Base-by-base conservation (phyloP, 2,888 invertebrate genomes). In the Rapana venosa region DNA sequence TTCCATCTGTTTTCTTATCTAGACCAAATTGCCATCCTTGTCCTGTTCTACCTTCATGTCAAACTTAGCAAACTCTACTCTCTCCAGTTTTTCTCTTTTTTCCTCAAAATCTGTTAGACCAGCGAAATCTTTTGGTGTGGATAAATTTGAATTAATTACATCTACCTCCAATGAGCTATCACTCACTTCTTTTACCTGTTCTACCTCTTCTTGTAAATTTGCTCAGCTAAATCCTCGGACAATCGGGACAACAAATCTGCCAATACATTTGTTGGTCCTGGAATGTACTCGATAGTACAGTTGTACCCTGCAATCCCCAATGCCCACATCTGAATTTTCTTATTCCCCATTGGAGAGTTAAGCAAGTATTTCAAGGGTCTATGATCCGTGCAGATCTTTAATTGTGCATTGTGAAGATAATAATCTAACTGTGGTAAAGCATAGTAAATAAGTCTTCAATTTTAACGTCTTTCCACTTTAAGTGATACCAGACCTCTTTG, bases 261-360 rank as follows among this genome's bases (percentile, higher is more conserved):
- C 30, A 85, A 58, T 0, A 88, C 83, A 61, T 92, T 92, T n/a
- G 66, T 61, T n/a, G 81, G 36, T 1, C 91, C 91, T 17, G 84
- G 58, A 0, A 91, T 87, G 30, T 90, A 92, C n/a, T 90, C 90
- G 11, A 90, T 90, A 26, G 56, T 85, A 81, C 91, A 92, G 81
- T 91, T 92, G 81, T 92, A 92, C n/a, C 90, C 90, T 20, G 87
- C 20, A 17, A 92, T 91, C 0, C 79, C 79, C 61, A 91, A 32
- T 4, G 92, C 91, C 92, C 91, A 91, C n/a, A 92, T n/a, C 35
- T 90, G 90, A 22, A 91, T 87, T 30, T 91, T 90, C 17, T 79
- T 91, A n/a, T 91, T 91, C 26, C 90, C 88, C 87, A 91, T 92
- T 0, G 90, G 90, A 2, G 91, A 89, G 6, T 91, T 87, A 2